Base-by-base conservation (phyloP, 2,888 invertebrate species). In the Phaonia tiefii region DNA sequence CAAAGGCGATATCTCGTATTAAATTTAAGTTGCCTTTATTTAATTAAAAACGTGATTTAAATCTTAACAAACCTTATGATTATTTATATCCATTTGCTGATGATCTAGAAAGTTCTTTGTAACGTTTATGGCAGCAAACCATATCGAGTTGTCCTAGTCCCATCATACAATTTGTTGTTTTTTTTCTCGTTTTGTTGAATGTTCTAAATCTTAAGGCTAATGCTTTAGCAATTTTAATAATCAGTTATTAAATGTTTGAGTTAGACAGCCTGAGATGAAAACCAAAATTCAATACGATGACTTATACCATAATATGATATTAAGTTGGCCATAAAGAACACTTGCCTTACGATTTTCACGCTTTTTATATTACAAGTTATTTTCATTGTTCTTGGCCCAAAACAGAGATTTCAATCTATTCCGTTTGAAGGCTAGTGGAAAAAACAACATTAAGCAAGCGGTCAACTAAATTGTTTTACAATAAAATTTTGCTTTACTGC, bases 1-100 rank as follows among this genome's bases (percentile, higher is more conserved):
- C 31, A n/a, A 58, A 60, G 13, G 13, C 11, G 25, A 26, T 13
- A 37, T 20, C 42, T 63, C 42, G 22, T 69, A 31, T 8, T 5
- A 31, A 31, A 31, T 3, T 31, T 31, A 31, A 31, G 31, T 3
- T 31, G 3, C 65, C 73, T 69, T 26, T 39, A 60, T 70, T 75
- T 78, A 81, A 81, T 81, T 81, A 69, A 69, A 81, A 75, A 81
- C 74, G 78, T 81, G 80, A 72, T 81, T 75, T 78, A 72, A 75
- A 56, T 75, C 37, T 42, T 31, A 20, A 15, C n/a, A 44, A 20
- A 46, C 4, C 13, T 44, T 39, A 17, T 56, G 60, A 58, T 37
- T 42, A 65, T 26, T 25, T 54, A 11, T 22, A 22, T 54, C 22
- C 13, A 5, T 54, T 54, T 56, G 13, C 11, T 63, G 37, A 42